Base-by-base conservation (phyloP, 2,888 invertebrate species). In the Ferrisia virgata region DNA sequence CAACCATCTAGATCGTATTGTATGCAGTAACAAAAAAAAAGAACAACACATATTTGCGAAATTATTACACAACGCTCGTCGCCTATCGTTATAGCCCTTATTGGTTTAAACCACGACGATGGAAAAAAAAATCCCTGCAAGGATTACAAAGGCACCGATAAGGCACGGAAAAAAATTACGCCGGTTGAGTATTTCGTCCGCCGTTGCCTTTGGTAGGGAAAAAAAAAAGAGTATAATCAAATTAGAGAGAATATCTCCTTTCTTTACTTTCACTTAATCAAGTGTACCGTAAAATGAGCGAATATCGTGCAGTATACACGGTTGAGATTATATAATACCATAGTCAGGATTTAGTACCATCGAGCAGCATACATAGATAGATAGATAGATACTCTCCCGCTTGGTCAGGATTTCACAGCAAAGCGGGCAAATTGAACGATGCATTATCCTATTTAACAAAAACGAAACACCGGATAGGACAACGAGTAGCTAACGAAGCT, bases 181-280 rank as follows among this genome's bases (percentile, higher is more conserved):
- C 72, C 36, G 25, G 31, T 33, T 13, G 72, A 76, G 72, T 76
- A 36, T 76, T 47, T 53, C n/a, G n/a, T n/a, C n/a, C n/a, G n/a
- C n/a, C n/a, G n/a, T 53, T 53, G 22, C 36, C 8, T 36, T 36
- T 36, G 36, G 9, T 39, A 25, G 13, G 2, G 33, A 28, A 78
- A 39, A 36, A 36, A 39, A 39, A 78, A 76, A 76, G 72, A 83
- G 43, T 40, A 69, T 83, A 83, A 83, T 83, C 83, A 83, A 83
- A 83, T 83, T 83, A 83, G 76, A 76, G 82, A 25, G 72, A 72
- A 82, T 82, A 64, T 82, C 82, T 83, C 83, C 76, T 83, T 83
- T 72, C 72, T 83, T 83, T 83, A 83, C 83, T 83, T 83, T 83
- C 72, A 83, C 83, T 83, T 83, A 83, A 83, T 83, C 83, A 83